Evolutionary conservation across 2,888 invertebrate genomes (phyloP), one percentile per base, ranked within the genome.

Genomic region (Lordiphosa fenestrarum): DNA sequence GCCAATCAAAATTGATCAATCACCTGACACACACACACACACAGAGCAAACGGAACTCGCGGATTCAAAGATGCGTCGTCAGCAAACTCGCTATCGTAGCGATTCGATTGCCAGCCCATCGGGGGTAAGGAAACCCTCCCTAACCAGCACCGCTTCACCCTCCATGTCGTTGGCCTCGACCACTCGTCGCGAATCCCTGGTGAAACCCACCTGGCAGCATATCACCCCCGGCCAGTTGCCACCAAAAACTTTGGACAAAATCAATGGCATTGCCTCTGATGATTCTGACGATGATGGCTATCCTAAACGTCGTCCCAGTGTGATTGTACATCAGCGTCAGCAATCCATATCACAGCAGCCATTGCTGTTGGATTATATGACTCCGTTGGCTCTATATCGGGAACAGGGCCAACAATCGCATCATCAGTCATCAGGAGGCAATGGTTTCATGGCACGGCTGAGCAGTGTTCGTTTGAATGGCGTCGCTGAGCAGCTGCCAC

Each of bases 181-280:
- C 55, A 58, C 81, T 56, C 81, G 90, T 0, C 86, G 89, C 9
- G 89, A 90, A 41, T 90, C 90, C 0, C 60, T 90, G 58, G 89
- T 89, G 19, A 90, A 90, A 59, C 89, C 89, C 39, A 90, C 90
- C 35, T 90, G 89, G 89, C 90, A 89, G 75, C 88, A 89, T 66
- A 89, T 89, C 30, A 87, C 86, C 2, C 89, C 89, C 0, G 89
- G 89, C 25, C 90, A 90, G 66, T 68, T 89, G 60, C 86, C 89
- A 10, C 78, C 87, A 2, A 88, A 88, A 53, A 88, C 88, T 10
- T 71, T 89, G 66, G 88, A 88, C 66, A 87, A 87, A 68, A 86
- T 88, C 58, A 89, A 88, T 67, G 87, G 88, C 69, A 86, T 88
- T 59, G 84, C 78, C 50, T 85, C 86, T 47, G 87, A 89, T 42